These are phyloP conservation scores for Gallinago stenura DNA, from an alignment of 2,797 vertebrate genomes.

Conservation along the genomic window DNA sequence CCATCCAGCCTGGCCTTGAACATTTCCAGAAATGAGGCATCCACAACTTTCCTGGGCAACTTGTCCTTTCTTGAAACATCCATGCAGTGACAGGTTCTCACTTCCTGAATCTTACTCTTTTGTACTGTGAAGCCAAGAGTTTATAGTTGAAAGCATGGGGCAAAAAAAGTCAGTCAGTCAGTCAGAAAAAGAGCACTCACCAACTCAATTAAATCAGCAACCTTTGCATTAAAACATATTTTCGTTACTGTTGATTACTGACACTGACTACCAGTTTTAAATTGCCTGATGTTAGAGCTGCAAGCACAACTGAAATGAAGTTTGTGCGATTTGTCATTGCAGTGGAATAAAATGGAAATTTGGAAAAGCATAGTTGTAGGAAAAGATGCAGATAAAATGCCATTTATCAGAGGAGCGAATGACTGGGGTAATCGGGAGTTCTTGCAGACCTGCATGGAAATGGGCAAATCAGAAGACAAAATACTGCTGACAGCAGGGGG, in stretches of 20 bases:
- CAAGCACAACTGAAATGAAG: background rate
- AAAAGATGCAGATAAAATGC: background rate
- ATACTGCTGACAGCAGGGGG: background rate
- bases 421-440: slow-evolving; percentile 8
- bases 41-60: background rate
- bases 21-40: background rate
- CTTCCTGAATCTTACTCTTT: background rate
- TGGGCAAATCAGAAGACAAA: slow-evolving; percentile 27
- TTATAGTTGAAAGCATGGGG: background rate
- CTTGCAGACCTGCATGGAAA: background rate
- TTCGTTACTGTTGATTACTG: slow-evolving; percentile 14
- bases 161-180: background rate
- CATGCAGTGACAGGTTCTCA: background rate
- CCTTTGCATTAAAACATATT: background rate
- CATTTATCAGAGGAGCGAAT: slow-evolving; percentile 33
- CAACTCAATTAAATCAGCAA: background rate
- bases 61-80: background rate
- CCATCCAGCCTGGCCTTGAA: background rate
- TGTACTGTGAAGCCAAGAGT: background rate
- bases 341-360: slow-evolving; percentile 16
- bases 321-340: background rate
- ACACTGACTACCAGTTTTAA: slow-evolving; percentile 2
- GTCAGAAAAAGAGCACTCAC: background rate
- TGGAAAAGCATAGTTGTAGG: background rate
- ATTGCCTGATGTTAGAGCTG: background rate